phyloP scores from a whole-genome alignment of 1,140 invertebrate species.

The Atta texana region DNA sequence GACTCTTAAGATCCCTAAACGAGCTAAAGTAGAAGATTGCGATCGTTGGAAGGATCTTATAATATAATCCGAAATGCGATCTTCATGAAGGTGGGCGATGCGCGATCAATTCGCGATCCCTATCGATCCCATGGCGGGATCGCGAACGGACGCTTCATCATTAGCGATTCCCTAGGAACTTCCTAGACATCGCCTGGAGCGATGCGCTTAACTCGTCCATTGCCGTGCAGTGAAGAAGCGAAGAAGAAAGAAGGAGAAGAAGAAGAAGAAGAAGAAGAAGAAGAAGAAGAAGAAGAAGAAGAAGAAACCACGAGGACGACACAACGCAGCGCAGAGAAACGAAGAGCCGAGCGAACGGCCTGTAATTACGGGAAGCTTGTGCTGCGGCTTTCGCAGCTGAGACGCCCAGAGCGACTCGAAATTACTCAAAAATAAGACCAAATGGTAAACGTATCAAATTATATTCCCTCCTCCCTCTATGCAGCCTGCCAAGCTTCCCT shows the following conservation, averaged over 20 bases:
- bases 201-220: slow-evolving; percentile 20
- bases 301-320: slow-evolving; percentile 36
- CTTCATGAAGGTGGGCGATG: neutral
- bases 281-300: slow-evolving; percentile 3
- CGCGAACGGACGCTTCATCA: slow-evolving; percentile 42
- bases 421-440: slow-evolving; percentile 85
- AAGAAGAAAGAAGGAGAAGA: slow-evolving; percentile 19
- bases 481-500: neutral
- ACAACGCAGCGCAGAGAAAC: slow-evolving; percentile 50
- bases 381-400: slow-evolving; percentile 79
- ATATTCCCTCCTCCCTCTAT: slow-evolving; percentile 69
- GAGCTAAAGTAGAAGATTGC: neutral
- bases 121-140: slow-evolving; percentile 38
- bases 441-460: slow-evolving; percentile 84
- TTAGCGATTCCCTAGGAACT: slow-evolving; percentile 70
- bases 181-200: slow-evolving; percentile 80
- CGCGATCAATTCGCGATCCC: slow-evolving; percentile 37
- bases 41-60: neutral
- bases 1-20: neutral
- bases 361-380: slow-evolving; percentile 83
- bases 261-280: neutral
- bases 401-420: slow-evolving; percentile 83
- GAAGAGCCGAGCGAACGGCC: slow-evolving; percentile 77
- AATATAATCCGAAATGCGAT: slow-evolving; percentile 31
- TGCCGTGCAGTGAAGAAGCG: neutral